Conservation (phyloP, 2,888 invertebrate species). For the Oscheius myriophilus region DNA sequence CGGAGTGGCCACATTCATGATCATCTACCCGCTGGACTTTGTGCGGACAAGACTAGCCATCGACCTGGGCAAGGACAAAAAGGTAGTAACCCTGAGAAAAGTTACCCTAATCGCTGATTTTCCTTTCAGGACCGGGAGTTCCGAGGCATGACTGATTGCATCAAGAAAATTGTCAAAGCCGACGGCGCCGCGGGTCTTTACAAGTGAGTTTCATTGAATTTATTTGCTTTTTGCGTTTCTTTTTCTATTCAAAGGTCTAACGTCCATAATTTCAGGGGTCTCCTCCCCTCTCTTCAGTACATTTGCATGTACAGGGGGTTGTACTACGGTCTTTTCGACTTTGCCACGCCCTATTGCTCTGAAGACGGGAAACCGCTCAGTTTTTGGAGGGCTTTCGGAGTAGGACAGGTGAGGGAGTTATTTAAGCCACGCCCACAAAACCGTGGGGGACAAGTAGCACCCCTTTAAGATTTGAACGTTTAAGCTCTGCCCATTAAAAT, state of each 20-base stretch:
- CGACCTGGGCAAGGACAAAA: conserved; percentile 83
- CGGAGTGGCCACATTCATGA: conserved; percentile 90
- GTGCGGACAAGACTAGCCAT: conserved; percentile 87
- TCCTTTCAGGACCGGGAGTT: conserved; percentile 79
- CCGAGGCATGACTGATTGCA: conserved; percentile 86
- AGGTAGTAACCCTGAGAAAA: conserved; percentile 33
- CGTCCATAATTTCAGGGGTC: conserved; percentile 76
- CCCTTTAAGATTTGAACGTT: too few species aligned
- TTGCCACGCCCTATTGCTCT: conserved; percentile 87
- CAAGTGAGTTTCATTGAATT: conserved; percentile 74
- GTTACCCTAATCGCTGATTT: conserved; percentile 3
- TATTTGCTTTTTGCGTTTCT: neutral
- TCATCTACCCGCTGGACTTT: conserved; percentile 93
- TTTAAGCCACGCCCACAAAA: neutral
- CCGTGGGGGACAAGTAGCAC: too few species aligned
- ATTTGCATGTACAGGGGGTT: conserved; percentile 86
- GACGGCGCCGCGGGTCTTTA: conserved; percentile 88
- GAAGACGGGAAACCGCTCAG: conserved; percentile 88
- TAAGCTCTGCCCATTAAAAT: too few species aligned
- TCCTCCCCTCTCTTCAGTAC: conserved; percentile 92
- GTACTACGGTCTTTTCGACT: conserved; percentile 68
- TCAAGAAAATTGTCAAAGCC: conserved; percentile 81
- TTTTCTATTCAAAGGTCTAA: conserved; percentile 2
- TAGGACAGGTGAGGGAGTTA: conserved; percentile 69
- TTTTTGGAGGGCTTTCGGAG: conserved; percentile 89